Percentiles rank a stretch among this genome's conserved stretches.
Conservation (phyloP, 2,888 invertebrate species). For the Icerya purchasi region DNA sequence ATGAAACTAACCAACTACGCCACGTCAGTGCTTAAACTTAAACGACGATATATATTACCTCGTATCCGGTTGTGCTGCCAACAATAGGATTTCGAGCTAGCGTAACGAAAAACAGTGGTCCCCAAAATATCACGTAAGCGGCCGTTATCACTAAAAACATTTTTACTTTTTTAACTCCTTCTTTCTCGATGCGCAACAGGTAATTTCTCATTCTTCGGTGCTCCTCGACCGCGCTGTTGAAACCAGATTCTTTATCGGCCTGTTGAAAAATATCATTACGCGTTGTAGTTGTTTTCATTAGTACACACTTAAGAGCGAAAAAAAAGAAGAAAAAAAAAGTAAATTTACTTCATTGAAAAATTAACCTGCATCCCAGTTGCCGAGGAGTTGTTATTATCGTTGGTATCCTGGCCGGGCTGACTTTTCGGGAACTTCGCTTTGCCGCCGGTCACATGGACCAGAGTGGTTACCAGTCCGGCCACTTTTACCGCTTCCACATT, state of each 20-base stretch:
- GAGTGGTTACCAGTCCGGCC: slow-evolving; percentile 58
- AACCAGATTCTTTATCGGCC: slow-evolving; percentile 1
- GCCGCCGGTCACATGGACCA: slow-evolving; percentile 56
- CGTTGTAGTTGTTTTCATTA: too few relatives aligned
- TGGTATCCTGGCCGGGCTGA: slow-evolving; percentile 15
- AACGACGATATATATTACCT: slow-evolving; percentile 29
- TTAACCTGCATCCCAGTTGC: too few relatives aligned
- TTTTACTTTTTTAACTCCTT: slow-evolving; percentile 59
- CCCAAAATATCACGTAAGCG: slow-evolving; percentile 74
- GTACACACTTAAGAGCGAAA: too few relatives aligned
- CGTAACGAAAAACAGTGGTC: slow-evolving; percentile 69
- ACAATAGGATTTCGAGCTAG: slow-evolving; percentile 51
- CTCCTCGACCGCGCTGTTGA: slow-evolving; percentile 30
- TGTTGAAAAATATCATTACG: slow-evolving; percentile 4
- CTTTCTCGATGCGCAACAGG: slow-evolving; percentile 51
- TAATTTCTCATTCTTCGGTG: slow-evolving; percentile 54
- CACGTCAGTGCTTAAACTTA: too few relatives aligned
- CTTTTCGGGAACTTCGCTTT: slow-evolving; percentile 15
- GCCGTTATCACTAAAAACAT: slow-evolving; percentile 69
- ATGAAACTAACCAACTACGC: too few relatives aligned
- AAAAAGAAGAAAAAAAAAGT: too few relatives aligned
- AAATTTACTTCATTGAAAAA: too few relatives aligned
- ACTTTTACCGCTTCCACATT: slow-evolving; percentile 65
- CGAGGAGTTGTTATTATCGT: too few relatives aligned
- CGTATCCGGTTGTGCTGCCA: slow-evolving; percentile 49